These are phyloP conservation scores for Patiria miniata DNA, from an alignment of 35 echinoderm and acorn worm genomes.

Conservation along the genomic window DNA sequence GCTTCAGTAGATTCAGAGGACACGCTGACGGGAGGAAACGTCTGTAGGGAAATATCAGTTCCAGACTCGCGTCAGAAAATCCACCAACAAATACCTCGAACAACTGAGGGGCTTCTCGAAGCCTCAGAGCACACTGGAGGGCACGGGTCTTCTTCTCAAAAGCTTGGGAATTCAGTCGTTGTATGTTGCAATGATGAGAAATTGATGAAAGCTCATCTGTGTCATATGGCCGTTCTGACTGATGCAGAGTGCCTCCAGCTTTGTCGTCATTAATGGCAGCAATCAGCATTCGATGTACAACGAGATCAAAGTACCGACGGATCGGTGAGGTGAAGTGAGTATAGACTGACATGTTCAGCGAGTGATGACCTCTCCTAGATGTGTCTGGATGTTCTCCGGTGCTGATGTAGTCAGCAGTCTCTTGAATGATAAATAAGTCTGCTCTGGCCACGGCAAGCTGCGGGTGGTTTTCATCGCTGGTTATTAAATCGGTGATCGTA, in stretches of 20 bases:
- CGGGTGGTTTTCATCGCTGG: slow-evolving; percentile 75
- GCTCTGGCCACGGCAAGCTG: slow-evolving; percentile 66
- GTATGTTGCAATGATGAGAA: slow-evolving; percentile 63
- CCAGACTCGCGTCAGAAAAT: slow-evolving; percentile 44
- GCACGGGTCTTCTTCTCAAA: slow-evolving; percentile 48
- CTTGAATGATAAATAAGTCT: slow-evolving; percentile 45
- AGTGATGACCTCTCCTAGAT: slow-evolving; percentile 43
- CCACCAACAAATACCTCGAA: slow-evolving; percentile 47
- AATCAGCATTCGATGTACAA: slow-evolving; percentile 79
- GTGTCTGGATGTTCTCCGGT: slow-evolving; percentile 33
- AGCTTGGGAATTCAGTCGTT: slow-evolving; percentile 41
- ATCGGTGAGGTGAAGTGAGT: slow-evolving; percentile 96
- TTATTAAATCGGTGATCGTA: slow-evolving; percentile 38
- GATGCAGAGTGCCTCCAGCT: too few relatives aligned
- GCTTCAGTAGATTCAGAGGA: slow-evolving; percentile 58
- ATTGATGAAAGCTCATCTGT: slow-evolving; percentile 52
- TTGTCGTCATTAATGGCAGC: neutral
- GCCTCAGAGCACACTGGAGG: slow-evolving; percentile 47
- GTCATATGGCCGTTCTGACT: slow-evolving; percentile 36
- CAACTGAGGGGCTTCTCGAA: slow-evolving; percentile 55
- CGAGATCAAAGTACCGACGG: slow-evolving; percentile 79
- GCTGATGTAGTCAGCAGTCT: slow-evolving; percentile 56
- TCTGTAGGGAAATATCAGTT: slow-evolving; percentile 57
- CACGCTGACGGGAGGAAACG: slow-evolving; percentile 27
- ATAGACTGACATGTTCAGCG: slow-evolving; percentile 60